Base-by-base conservation (phyloP, 2,113 vertebrate species). In the Heterotilapia buettikoferi region DNA sequence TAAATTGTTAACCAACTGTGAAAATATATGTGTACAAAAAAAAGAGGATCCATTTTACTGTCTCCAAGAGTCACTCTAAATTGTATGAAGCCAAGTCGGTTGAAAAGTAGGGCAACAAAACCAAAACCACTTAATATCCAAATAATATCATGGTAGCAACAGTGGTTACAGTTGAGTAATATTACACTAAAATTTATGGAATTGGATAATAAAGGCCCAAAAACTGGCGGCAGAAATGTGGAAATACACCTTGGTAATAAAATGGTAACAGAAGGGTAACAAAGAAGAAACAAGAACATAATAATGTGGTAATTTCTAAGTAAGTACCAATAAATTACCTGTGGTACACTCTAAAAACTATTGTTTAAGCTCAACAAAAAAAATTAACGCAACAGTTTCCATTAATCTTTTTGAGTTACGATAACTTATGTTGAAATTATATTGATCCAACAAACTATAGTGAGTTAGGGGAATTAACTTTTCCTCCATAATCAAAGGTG, bases 181-280 rank as follows among this genome's bases (percentile, higher is more conserved):
- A 66, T 66, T 13, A n/a, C 18, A n/a, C 18, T 38, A 1, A n/a
- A 38, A 66, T n/a, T 2, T 66, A 36, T 38, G 61, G 18, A 66
- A n/a, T 12, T 63, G 31, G 9, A 12, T 38, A 66, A 66, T 66
- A n/a, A 66, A 10, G 1, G 10, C 33, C 18, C 61, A 2, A 38
- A 63, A 63, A 11, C 59, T 63, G 16, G 18, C 0, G 0, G 6
- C 1, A 63, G 19, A 38, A 66, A n/a, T 2, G 6, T 66, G 31
- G 61, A 38, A 66, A 66, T 38, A n/a, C 61, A 66, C 33, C 33
- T 66, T 38, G 4, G 10, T 66, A 13, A 66, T 38, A 66, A n/a
- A 66, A n/a, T 36, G 61, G 61, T 13, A 21, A 38, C 33, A 38
- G 61, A 38, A 8, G 1, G 31, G 9, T 63, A 63, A 63, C 31